Conservation (phyloP, 2,888 invertebrate species). For the Margaritifera margaritifera region DNA sequence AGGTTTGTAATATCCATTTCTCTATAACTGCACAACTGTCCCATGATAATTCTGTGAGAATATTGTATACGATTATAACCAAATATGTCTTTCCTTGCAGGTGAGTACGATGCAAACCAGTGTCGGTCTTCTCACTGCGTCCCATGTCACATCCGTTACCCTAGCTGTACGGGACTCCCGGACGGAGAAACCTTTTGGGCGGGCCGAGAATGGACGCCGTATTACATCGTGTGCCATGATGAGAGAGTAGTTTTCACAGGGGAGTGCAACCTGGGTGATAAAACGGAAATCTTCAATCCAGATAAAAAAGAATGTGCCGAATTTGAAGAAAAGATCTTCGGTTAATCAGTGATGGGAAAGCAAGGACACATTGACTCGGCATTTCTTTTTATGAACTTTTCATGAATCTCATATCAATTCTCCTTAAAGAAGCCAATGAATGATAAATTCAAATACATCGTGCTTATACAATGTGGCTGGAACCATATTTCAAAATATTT, state of each 20-base stretch:
- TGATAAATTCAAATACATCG: no score
- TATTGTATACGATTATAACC: no score
- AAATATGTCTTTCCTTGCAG: background rate
- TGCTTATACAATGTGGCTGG: no score
- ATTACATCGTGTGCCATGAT: slow-evolving; percentile 14
- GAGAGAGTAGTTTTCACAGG: slow-evolving; percentile 15
- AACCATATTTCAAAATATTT: no score
- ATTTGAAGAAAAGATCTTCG: background rate
- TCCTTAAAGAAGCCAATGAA: no score
- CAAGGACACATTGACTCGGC: no score
- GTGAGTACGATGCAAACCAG: slow-evolving; percentile 17
- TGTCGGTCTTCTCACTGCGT: slow-evolving; percentile 14
- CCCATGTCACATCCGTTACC: slow-evolving; percentile 13
- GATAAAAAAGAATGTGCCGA: slow-evolving; percentile 4
- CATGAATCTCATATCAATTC: no score
- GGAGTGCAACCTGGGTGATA: slow-evolving; percentile 1
- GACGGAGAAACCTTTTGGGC: slow-evolving; percentile 16
- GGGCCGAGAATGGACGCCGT: slow-evolving; percentile 14
- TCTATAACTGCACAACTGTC: no score
- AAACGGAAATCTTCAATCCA: slow-evolving; percentile 6
- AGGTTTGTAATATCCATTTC: no score
- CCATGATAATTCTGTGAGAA: no score
- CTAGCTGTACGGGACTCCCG: slow-evolving; percentile 9
- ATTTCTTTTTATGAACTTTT: no score
- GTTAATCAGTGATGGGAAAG: no score